These are phyloP conservation scores for Mythimna impura DNA, from an alignment of 2,888 invertebrate species.

Conservation along the genomic window DNA sequence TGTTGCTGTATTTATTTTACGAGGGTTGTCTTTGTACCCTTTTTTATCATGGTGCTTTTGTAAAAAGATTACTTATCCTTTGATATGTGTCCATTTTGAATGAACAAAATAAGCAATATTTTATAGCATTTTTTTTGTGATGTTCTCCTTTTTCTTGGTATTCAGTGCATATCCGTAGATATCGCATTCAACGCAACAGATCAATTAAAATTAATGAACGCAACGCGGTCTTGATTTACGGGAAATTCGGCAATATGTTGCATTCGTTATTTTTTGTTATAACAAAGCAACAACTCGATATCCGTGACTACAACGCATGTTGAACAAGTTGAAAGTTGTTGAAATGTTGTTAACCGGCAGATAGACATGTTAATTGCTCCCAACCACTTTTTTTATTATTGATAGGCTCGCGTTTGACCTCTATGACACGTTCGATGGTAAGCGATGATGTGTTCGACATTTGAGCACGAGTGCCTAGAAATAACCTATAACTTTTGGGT, in stretches of 20 bases:
- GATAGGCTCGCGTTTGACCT: too few species aligned
- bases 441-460: too few species aligned
- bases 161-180: not conserved
- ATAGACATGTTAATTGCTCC: not conserved
- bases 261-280: not conserved
- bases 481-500: too few species aligned
- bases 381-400: too few species aligned
- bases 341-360: not conserved
- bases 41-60: too few species aligned
- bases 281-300: not conserved
- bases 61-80: not conserved
- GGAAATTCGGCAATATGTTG: not conserved
- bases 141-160: not conserved
- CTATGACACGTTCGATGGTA: too few species aligned
- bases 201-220: not conserved
- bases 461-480: too few species aligned
- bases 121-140: not conserved
- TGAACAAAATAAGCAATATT: not conserved
- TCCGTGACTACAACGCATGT: not conserved
- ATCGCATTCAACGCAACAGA: not conserved
- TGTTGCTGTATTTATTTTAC: constrained; percentile 1
- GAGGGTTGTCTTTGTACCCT: too few species aligned
- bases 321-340: not conserved
- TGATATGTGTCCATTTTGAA: not conserved
- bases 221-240: too few species aligned